Evolutionary conservation across 2,888 invertebrate genomes (phyloP), one percentile per base, ranked within the genome.

Genomic region (Tanaodytes sp.): DNA sequence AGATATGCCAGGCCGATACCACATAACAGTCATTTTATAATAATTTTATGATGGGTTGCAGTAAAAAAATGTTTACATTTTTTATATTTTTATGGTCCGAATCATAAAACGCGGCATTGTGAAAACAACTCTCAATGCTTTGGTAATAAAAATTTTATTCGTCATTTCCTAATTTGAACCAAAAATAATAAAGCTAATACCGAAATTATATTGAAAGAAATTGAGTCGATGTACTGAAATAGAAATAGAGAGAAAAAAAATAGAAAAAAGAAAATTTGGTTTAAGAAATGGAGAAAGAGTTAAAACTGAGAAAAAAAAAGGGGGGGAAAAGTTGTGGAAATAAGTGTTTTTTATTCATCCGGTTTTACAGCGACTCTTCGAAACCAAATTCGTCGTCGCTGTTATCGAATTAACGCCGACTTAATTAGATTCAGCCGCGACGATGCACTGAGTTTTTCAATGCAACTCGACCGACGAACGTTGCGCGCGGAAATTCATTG

Each of bases 401-500:
- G 8, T 33, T 45, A 23, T 59, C 49, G 33, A 40, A 40, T 59
- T 49, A 48, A 49, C 49, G 42, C 49, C 59, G 23, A 23, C 23
- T 40, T 42, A 49, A 48, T 59, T 59, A 59, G 49, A 8, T 49
- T 15, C n/a, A 33, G 49, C 48, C 8, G 23, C 30, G 30, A 18
- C 30, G 12, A 23, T 48, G 18, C 19, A 14, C 31, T 20, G 15
- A 36, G 42, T 48, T 39, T 58, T 58, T 48, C 58, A 27, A 2
- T 43, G 15, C 52, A 18, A n/a, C 18, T 30, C 23, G 20, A 30
- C 43, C 43, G 48, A 36, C 58, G 14, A 48, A 52, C 43, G 23
- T 43, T 33, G 20, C 31, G 45, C 42, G 61, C 57, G 70, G 64
- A 65, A 70, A 65, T 70, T 70, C 69, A 68, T 70, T 72, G 66